These are phyloP conservation scores for Trichogramma dendrolimi DNA, from an alignment of 2,888 invertebrate species.

Conservation along the genomic window DNA sequence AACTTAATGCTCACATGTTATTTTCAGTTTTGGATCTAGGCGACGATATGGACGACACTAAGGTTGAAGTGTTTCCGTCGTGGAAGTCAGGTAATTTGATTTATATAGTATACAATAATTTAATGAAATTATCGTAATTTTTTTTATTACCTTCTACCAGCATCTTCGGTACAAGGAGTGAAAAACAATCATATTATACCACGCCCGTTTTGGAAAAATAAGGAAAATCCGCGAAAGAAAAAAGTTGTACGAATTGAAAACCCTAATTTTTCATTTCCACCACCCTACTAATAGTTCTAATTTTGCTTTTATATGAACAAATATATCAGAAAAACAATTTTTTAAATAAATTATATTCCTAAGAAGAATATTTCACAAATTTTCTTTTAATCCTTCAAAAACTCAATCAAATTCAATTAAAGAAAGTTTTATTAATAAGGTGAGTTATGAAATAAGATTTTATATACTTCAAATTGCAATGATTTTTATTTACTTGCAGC, in stretches of 20 bases:
- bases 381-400: constrained; percentile 3
- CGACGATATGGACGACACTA: no score
- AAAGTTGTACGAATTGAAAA: constrained; percentile 25
- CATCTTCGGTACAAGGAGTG: constrained; percentile 30
- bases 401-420: constrained; percentile 1
- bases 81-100: constrained; percentile 43
- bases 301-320: no score
- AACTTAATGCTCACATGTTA: constrained; percentile 40
- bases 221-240: constrained; percentile 23
- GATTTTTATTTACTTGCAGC: constrained; percentile 22
- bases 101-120: neutral
- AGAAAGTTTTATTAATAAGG: constrained; percentile 15
- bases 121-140: neutral
- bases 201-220: constrained; percentile 40
- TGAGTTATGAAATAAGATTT: neutral
- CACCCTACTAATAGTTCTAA: no score
- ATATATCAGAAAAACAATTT: no score
- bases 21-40: constrained; percentile 27
- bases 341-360: neutral
- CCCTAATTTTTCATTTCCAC: constrained; percentile 25
- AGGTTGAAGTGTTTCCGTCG: constrained; percentile 34
- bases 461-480: neutral
- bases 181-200: constrained; percentile 37
- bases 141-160: constrained; percentile 21
- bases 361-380: neutral